These are phyloP conservation scores for Calephelis virginiensis DNA, from an alignment of 1,140 invertebrate species.

Conservation along the genomic window DNA sequence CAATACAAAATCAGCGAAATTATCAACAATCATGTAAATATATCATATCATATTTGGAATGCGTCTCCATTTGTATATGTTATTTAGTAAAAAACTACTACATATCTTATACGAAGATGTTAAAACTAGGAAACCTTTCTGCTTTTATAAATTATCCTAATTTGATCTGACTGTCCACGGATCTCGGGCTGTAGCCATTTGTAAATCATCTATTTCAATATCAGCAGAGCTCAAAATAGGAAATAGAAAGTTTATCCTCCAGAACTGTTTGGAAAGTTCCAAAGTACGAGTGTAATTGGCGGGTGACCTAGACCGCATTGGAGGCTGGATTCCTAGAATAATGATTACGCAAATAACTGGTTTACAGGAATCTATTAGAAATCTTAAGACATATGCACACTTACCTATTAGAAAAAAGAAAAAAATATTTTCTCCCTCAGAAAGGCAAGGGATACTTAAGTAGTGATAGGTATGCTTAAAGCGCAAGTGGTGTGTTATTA, in stretches of 20 bases:
- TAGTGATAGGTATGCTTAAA: no score
- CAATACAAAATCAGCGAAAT: no score
- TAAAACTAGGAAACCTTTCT: neutral
- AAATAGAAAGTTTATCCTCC: constrained; percentile 2
- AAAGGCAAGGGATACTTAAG: no score
- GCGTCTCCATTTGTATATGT: no score
- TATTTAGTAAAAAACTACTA: no score
- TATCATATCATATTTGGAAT: no score
- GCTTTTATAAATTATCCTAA: neutral
- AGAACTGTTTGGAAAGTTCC: neutral
- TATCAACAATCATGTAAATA: no score
- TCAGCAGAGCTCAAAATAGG: neutral
- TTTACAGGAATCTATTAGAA: constrained; percentile 5
- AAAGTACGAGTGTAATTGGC: neutral
- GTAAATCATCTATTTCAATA: neutral
- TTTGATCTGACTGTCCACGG: neutral
- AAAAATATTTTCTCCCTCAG: no score
- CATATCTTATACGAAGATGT: no score
- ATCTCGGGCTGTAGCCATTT: neutral
- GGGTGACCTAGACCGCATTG: constrained; percentile 4
- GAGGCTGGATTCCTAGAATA: constrained; percentile 8
- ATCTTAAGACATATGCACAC: neutral
- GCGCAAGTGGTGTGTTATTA: no score
- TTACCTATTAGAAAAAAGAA: no score
- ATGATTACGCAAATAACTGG: neutral